Evolutionary conservation across 2,888 invertebrate species (phyloP).

Genomic region (Penaeus monodon): DNA sequence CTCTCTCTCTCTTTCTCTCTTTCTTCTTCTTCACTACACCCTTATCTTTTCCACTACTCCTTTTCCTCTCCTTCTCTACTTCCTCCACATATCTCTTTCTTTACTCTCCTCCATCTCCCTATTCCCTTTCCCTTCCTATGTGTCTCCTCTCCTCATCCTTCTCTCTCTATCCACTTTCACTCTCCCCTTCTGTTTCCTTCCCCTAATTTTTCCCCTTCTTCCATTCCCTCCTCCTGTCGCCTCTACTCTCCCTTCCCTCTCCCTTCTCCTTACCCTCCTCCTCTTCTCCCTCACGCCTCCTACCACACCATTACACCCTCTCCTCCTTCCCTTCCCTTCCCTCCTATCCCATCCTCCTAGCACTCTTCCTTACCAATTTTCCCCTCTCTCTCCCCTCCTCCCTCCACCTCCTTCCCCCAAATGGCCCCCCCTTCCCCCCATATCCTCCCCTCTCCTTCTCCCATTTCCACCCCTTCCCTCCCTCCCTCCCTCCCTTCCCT

Average conservation of each 20-base stretch:
- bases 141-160: too few species aligned
- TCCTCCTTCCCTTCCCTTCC: not conserved
- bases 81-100: too few species aligned
- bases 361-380: not conserved
- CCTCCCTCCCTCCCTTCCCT: not conserved
- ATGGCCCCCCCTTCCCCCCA: not conserved
- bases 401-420: not conserved
- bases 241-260: accelerated
- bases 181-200: too few species aligned
- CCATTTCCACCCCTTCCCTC: not conserved
- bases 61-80: too few species aligned
- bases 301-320: not conserved
- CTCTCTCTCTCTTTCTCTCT: not conserved
- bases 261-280: not conserved
- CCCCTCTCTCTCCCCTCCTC: not conserved
- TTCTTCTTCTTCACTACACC: too few species aligned
- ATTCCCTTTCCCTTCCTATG: too few species aligned
- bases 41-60: too few species aligned
- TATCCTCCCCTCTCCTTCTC: too few species aligned
- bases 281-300: not conserved
- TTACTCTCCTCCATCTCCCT: not conserved
- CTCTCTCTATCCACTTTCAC: too few species aligned
- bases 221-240: not conserved
- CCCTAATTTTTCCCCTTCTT: accelerated
- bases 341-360: not conserved